Conservation (phyloP, 2,113 vertebrate species). For the Marcusenius ussheri region DNA sequence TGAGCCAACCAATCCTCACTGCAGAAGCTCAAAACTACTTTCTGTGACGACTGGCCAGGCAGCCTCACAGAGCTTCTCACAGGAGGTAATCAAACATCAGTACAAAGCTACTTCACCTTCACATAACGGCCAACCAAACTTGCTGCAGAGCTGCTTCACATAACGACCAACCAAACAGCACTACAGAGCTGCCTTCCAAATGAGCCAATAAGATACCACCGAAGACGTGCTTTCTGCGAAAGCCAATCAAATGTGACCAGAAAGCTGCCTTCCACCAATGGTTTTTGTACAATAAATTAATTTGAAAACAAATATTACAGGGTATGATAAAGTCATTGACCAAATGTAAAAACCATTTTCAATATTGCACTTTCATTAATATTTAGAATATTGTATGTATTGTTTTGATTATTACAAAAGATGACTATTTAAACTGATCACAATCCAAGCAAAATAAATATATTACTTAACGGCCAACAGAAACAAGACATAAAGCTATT, state of each 20-base stretch:
- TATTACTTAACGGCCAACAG: conserved; percentile 8
- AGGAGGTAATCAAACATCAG: neutral
- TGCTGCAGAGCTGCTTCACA: neutral
- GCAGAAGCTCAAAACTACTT: neutral
- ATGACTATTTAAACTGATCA: conserved; percentile 13
- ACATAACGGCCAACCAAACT: neutral
- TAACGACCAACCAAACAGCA: neutral
- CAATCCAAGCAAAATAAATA: conserved; percentile 23
- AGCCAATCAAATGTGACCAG: conserved; percentile 3
- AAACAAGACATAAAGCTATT: conserved; percentile 19
- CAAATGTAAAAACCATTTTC: conserved; percentile 4
- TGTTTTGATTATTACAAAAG: conserved; percentile 10
- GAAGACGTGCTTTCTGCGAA: neutral
- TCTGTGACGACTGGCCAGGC: neutral
- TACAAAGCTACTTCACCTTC: neutral
- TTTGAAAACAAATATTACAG: neutral
- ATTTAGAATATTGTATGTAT: neutral
- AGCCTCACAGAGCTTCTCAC: neutral
- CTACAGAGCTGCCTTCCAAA: neutral
- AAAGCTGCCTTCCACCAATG: neutral
- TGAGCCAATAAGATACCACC: neutral
- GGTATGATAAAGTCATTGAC: conserved; percentile 13
- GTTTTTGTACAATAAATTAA: conserved; percentile 1
- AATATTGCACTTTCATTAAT: conserved; percentile 24
- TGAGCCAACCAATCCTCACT: neutral